Evolutionary conservation across 2,888 invertebrate genomes (phyloP).

Genomic region (Temnothorax rugatulus): DNA sequence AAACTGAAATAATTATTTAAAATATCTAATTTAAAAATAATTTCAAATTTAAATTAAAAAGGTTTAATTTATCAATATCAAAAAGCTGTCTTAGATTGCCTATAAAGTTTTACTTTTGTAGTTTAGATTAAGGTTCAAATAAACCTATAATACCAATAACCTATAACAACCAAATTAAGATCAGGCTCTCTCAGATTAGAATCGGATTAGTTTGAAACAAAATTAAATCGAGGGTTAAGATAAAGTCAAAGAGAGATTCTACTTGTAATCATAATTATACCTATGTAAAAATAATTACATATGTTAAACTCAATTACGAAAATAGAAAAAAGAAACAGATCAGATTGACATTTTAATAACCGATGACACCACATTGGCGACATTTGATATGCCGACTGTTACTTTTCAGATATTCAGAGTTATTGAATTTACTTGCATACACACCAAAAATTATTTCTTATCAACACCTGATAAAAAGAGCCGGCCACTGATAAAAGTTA

Average conservation of each 20-base stretch:
- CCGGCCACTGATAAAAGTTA: too few species aligned
- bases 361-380: too few species aligned
- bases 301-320: not conserved
- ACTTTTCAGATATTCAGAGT: too few species aligned
- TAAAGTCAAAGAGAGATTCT: not conserved
- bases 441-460: too few species aligned
- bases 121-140: not conserved
- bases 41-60: conserved; percentile 1
- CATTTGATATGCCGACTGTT: too few species aligned
- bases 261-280: not conserved
- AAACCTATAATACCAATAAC: not conserved
- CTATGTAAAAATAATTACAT: not conserved
- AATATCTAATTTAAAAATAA: not conserved
- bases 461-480: too few species aligned
- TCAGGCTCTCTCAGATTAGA: not conserved
- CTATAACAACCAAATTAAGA: conserved; percentile 1
- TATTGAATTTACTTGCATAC: too few species aligned
- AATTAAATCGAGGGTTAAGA: not conserved
- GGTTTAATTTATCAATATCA: not conserved
- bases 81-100: not conserved
- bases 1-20: not conserved
- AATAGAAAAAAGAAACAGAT: not conserved
- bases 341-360: not conserved
- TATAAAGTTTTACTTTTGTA: not conserved
- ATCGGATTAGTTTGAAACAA: not conserved